Evolutionary conservation across 2,888 invertebrate species (phyloP).

Genomic region (Zonitis immaculata): DNA sequence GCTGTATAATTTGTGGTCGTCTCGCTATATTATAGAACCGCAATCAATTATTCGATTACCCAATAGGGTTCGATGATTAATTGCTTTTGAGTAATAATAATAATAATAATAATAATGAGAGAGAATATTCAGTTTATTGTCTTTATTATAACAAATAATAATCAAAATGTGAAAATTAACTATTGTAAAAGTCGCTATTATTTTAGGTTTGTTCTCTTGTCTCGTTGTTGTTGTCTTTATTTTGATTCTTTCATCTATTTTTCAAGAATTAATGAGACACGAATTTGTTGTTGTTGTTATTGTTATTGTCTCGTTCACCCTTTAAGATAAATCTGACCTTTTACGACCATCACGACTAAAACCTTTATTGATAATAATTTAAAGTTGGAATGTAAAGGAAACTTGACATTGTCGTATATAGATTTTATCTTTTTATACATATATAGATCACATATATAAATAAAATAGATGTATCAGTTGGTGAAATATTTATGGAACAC

Average conservation of each 20-base stretch:
- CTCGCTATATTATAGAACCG: too few species aligned
- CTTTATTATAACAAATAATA: background rate
- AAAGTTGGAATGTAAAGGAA: background rate
- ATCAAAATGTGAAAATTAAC: background rate
- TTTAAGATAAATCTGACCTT: background rate
- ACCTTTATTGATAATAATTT: conserved; percentile 1
- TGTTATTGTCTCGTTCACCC: background rate
- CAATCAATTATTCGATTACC: conserved; percentile 11
- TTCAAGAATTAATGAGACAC: background rate
- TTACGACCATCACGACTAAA: background rate
- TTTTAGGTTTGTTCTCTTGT: background rate
- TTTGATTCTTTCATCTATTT: background rate
- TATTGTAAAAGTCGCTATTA: background rate
- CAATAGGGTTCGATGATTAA: conserved; percentile 6
- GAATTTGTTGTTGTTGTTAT: conserved; percentile 1
- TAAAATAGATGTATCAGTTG: too few species aligned
- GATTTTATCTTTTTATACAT: background rate
- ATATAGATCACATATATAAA: background rate
- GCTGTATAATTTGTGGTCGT: conserved; percentile 4
- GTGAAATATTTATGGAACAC: too few species aligned
- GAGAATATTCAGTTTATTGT: background rate
- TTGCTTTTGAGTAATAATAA: background rate
- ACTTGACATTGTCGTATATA: background rate
- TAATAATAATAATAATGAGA: too few species aligned
- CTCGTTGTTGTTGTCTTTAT: too few species aligned